A percentile compares a stretch with the other conserved stretches of the same genome.
phyloP scores from a whole-genome alignment of 2,888 invertebrate species.

The Tachina lurida region DNA sequence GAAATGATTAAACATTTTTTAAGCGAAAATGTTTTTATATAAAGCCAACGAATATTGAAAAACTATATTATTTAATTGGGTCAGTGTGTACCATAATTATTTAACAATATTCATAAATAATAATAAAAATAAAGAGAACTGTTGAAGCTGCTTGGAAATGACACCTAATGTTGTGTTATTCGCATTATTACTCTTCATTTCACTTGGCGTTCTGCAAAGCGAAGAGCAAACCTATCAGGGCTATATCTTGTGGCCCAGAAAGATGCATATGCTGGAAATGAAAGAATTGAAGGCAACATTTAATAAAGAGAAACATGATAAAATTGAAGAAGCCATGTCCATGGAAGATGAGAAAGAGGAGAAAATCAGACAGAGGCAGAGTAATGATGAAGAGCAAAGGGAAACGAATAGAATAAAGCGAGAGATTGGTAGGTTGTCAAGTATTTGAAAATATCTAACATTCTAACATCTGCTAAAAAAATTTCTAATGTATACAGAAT shows the following conservation, averaged over 20 bases:
- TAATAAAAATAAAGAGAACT: background rate
- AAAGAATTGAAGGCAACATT: conserved; percentile 4
- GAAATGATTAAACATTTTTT: background rate
- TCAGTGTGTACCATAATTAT: background rate
- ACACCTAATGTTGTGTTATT: background rate
- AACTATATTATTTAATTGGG: conserved; percentile 32
- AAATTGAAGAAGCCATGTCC: background rate
- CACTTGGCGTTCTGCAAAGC: background rate
- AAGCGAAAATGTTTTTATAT: conserved; percentile 14
- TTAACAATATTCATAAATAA: background rate
- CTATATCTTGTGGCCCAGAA: conserved; percentile 3
- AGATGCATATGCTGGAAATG: conserved; percentile 7
- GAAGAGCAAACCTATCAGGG: background rate
- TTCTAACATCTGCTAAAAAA: too few relatives aligned
- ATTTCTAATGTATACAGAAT: background rate
- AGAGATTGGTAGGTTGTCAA: background rate
- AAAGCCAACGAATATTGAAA: background rate
- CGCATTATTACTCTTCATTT: background rate
- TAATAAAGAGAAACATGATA: background rate
- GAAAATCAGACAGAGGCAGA: background rate
- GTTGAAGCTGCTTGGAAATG: background rate
- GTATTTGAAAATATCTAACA: too few relatives aligned
- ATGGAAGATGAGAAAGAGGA: background rate
- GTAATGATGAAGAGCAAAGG: background rate
- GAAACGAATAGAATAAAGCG: background rate